Percentiles rank a stretch among this genome's conserved stretches.
These are phyloP conservation scores for Percopsis transmontana DNA, from an alignment of 2,113 vertebrate genomes.

Conservation along the genomic window DNA sequence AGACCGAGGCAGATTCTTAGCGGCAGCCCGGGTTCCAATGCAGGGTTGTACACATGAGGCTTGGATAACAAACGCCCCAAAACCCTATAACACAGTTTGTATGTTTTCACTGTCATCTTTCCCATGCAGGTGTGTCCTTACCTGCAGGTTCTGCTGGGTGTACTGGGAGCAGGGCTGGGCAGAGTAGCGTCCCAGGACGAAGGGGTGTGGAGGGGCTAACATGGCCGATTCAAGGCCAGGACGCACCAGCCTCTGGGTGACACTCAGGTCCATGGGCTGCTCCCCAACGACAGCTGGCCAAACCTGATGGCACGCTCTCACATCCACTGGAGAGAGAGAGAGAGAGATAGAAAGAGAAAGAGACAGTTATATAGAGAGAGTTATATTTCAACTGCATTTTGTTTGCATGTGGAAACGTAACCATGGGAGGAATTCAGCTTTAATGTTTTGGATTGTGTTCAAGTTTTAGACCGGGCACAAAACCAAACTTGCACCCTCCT, in stretches of 20 bases:
- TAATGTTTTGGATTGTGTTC: not conserved
- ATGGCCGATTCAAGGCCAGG: conserved; percentile 76
- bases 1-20: not conserved
- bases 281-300: conserved; percentile 28
- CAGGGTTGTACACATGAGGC: not conserved
- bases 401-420: not conserved
- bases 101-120: not conserved
- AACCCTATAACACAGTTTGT: too few relatives aligned
- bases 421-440: not conserved
- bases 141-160: conserved; percentile 77
- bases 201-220: conserved; percentile 80
- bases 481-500: not conserved
- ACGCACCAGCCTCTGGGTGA: conserved; percentile 82
- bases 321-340: conserved; percentile 55
- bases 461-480: not conserved
- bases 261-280: conserved; percentile 89
- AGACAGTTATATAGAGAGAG: not conserved
- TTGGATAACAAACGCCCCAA: not conserved
- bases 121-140: conserved; percentile 23
- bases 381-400: too few relatives aligned
- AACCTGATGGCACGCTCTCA: conserved; percentile 30
- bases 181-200: conserved; percentile 73
- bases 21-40: not conserved
- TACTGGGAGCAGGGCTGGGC: conserved; percentile 75
- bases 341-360: not conserved